Base-by-base conservation (phyloP, 2,888 invertebrate species). In the Dioctria linearis region DNA sequence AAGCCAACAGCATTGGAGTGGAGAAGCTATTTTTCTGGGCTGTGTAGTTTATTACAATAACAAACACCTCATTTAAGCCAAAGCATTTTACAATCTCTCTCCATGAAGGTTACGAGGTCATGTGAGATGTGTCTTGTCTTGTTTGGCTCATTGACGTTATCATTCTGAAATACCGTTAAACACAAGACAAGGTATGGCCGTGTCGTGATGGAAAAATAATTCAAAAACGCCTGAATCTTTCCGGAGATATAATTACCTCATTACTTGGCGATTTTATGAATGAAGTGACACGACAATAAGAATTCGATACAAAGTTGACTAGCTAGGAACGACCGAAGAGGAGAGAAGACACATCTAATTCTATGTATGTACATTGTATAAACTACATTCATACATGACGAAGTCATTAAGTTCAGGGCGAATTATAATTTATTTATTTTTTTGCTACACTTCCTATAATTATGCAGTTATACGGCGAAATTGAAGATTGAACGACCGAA, bases 51-150 rank as follows among this genome's bases (percentile, higher is more conserved):
- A 25, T 25, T 25, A 42, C 65, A 65, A 65, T 13, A 65, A 63
- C 9, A 25, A 67, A 39, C 69, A 51, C 9, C 51, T 51, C 39
- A 25, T 69, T 69, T 37, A 51, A 69, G 51, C 49, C 51, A 49
- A 65, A 39, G 51, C 69, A 11, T 49, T 51, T 69, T 39, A 39
- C 39, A 69, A 69, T 37, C 61, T 61, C n/a, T 42, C 76, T 43
- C 43, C 63, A 63, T 78, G 76, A 78, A 78, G 63, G 63, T 78
- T 78, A 78, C 40, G 63, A 63, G 63, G 63, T 78, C 76, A 63
- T 43, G 25, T 25, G 63, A 46, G 76, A 61, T 75, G 54, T 75
- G 13, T n/a, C 46, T 67, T 69, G 49, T 25, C 49, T 67, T 69
- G 49, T 25, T 69, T 69, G 39, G 25, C 25, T 69, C 51, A 69